Percentiles rank a stretch among this genome's conserved stretches.
Conservation (phyloP, 1,140 invertebrate genomes). For the Zaprionus camerounensis region DNA sequence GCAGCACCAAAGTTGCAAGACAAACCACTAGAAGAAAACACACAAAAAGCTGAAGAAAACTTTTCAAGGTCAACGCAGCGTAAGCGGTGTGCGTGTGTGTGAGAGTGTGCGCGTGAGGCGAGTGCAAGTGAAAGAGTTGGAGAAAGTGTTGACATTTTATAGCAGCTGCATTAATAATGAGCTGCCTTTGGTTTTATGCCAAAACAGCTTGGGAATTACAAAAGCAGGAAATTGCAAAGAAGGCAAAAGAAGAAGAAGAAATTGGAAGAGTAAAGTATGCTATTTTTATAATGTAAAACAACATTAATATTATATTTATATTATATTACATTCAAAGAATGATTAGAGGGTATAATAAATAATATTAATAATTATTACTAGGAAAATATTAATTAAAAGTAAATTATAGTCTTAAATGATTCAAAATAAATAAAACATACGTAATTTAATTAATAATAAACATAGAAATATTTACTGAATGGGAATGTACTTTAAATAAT, state of each 20-base stretch:
- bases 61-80: constrained; percentile 57
- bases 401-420: too few relatives aligned
- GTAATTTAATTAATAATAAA: too few relatives aligned
- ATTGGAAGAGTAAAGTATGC: not conserved
- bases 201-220: constrained; percentile 1
- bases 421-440: too few relatives aligned
- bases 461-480: too few relatives aligned
- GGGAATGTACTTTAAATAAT: too few relatives aligned
- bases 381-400: too few relatives aligned
- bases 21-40: constrained; percentile 18
- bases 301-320: too few relatives aligned
- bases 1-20: constrained; percentile 36
- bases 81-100: not conserved
- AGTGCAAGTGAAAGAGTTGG: not conserved
- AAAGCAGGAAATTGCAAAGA: not conserved
- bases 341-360: too few relatives aligned
- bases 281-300: not conserved
- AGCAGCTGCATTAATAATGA: constrained; percentile 1
- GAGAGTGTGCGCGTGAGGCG: not conserved
- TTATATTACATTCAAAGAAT: too few relatives aligned
- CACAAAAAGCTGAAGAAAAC: constrained; percentile 16
- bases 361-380: too few relatives aligned
- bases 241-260: not conserved
- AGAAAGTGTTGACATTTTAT: constrained; percentile 25
- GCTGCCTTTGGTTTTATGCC: not conserved